Conservation (phyloP, 1,140 invertebrate genomes). For the Lucilia sericata region DNA sequence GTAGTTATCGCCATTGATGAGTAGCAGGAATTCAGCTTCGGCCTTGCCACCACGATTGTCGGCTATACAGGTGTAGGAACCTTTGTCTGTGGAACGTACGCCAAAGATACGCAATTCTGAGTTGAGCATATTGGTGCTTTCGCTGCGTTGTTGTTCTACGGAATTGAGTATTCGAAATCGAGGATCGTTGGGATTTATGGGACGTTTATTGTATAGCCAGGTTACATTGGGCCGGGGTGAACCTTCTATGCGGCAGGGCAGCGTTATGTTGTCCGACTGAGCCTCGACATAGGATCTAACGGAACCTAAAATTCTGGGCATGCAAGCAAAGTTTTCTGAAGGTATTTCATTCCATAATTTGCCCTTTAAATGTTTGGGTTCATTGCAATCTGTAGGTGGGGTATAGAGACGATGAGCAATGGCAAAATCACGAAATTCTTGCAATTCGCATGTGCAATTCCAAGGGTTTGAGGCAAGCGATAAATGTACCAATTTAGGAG, state of each 20-base stretch:
- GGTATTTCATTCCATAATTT: conserved; percentile 79
- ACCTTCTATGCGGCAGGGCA: conserved; percentile 82
- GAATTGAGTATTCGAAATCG: conserved; percentile 67
- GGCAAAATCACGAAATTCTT: conserved; percentile 82
- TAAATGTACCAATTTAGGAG: conserved; percentile 78
- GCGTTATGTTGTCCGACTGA: conserved; percentile 76
- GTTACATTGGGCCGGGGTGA: conserved; percentile 80
- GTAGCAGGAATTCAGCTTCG: conserved; percentile 74
- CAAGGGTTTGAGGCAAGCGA: conserved; percentile 86
- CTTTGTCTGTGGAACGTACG: conserved; percentile 80
- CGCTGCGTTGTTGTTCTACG: conserved; percentile 48
- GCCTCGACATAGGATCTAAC: conserved; percentile 71
- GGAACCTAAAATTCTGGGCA: conserved; percentile 77
- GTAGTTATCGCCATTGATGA: conserved; percentile 70
- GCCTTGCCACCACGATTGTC: conserved; percentile 86
- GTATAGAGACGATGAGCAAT: conserved; percentile 79
- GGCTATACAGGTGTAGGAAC: conserved; percentile 89
- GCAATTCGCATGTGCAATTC: conserved; percentile 88
- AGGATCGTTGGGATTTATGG: conserved; percentile 70
- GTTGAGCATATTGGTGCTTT: conserved; percentile 49
- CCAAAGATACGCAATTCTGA: conserved; percentile 79
- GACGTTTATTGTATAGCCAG: conserved; percentile 78
- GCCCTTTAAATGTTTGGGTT: conserved; percentile 75
- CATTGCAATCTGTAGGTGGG: conserved; percentile 76
- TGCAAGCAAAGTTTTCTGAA: conserved; percentile 85